Base-by-base conservation (phyloP, 2,797 vertebrate genomes). In the Halcyon chelicuti region DNA sequence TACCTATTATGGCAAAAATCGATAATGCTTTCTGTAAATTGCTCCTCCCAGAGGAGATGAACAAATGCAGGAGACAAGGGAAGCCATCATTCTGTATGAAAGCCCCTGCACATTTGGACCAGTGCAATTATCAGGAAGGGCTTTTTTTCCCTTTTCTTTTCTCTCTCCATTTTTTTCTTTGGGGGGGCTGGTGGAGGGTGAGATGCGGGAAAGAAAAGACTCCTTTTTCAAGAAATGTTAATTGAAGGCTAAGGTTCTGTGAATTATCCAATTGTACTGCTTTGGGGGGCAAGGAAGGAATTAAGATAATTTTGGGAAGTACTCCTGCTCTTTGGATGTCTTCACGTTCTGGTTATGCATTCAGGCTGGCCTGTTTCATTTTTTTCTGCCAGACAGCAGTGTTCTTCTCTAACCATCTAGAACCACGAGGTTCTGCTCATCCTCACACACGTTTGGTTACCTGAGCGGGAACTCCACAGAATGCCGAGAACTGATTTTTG, bases 1-100 rank as follows among this genome's bases (percentile, higher is more conserved):
- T 98, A 98, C 98, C 98, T 98, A 98, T 98, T 98, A 98, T 98
- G 98, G 98, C 97, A 98, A 98, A 98, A 98, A 98, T 98, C 98
- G 95, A 98, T 98, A 98, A 97, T 98, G 98, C 98, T 98, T 98
- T 98, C 98, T 98, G 98, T 98, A 98, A 98, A 98, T 98, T 98
- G 98, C 98, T 98, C 98, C 98, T 98, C 98, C 98, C 98, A 98
- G 95, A 98, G 98, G 98, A 98, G 97, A 96, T 88, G 97, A 98
- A 98, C 98, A 98, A 98, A 98, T 98, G 97, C 98, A 97, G 93
- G 97, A 98, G 98, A 98, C 97, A 97, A 97, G 97, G 97, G 97
- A 98, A 98, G 96, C 98, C 97, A 98, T 98, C 98, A 97, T 98
- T 98, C 98, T 98, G 97, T 97, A 98, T 98, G 98, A 98, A 98